Evolutionary conservation across 2,888 invertebrate species (phyloP), one percentile per base, ranked within the genome.

Genomic region (Augiades crinisus): DNA sequence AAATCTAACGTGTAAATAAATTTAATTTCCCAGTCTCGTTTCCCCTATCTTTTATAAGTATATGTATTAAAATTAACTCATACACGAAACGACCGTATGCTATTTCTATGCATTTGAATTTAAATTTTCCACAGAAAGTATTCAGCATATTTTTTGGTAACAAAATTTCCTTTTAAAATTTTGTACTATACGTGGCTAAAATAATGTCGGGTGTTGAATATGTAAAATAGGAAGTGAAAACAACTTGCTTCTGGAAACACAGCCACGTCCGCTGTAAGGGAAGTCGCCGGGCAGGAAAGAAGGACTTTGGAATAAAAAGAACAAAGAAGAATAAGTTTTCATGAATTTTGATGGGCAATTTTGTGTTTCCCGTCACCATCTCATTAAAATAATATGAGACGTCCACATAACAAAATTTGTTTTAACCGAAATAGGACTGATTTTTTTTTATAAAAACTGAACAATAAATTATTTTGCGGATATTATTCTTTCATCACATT

Each of bases 341-440:
- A 49, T 49, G 49, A 49, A 49, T 49, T 49, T 49, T 49, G 40
- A 49, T 49, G 41, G 49, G 33, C 17, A 12, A 41, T 49, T 41
- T 49, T 37, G 27, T 34, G 21, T 49, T 41, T 33, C 40, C 31
- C 21, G 38, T 40, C 13, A 47, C 33, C 14, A 33, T 47, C 40
- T 33, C 33, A 40, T 47, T 31, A 19, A 12, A 27, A 33, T 22
- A 31, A 40, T 16, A 16, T 40, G 40, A 17, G 27, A 16, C 5
- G 17, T 30, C 1, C 17, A 13, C 17, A 7, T 31, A 43, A 43
- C n/a, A n/a, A n/a, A n/a, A n/a, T n/a, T n/a, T n/a, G n/a, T n/a
- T n/a, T n/a, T n/a, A n/a, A n/a, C n/a, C n/a, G n/a, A n/a, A n/a
- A n/a, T n/a, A n/a, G n/a, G n/a, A n/a, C n/a, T n/a, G n/a, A n/a